Evolutionary conservation across 37 sponge, comb jelly and placozoan genomes (phyloP).

Genomic region (Halisarca cf. caerulea): DNA sequence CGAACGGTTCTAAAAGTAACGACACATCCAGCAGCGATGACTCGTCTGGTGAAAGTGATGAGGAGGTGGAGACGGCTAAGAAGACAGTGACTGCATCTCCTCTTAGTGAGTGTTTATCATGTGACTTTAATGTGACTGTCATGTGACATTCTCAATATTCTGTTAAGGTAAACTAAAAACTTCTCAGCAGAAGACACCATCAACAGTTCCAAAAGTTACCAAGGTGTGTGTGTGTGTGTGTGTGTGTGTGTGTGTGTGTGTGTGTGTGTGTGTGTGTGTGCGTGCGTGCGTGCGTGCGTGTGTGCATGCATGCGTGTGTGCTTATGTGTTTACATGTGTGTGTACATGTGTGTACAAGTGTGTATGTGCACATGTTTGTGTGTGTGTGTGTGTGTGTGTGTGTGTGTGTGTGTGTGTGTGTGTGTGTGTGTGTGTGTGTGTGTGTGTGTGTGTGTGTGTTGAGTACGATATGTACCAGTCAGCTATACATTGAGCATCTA

Average conservation of each 20-base stretch:
- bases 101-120: neutral
- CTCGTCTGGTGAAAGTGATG: neutral
- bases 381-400: neutral
- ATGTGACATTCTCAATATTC: neutral
- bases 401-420: neutral
- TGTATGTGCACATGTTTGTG: neutral
- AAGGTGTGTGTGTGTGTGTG: neutral
- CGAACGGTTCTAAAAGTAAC: no score
- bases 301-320: constrained; percentile 6
- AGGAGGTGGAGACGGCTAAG: neutral
- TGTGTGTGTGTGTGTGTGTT: no score
- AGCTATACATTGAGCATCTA: no score
- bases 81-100: neutral
- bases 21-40: no score
- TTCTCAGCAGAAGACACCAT: neutral
- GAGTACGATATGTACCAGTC: no score
- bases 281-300: constrained; percentile 1
- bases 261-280: constrained; percentile 22
- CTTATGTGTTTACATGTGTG: neutral
- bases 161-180: neutral
- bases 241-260: constrained; percentile 10
- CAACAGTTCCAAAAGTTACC: neutral
- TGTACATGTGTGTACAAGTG: neutral
- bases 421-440: neutral
- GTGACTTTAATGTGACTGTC: neutral